A percentile compares a stretch with the other conserved stretches of the same genome.
Evolutionary conservation across 1,140 invertebrate species (phyloP).

Genomic region (Drosophila micromelanica): DNA sequence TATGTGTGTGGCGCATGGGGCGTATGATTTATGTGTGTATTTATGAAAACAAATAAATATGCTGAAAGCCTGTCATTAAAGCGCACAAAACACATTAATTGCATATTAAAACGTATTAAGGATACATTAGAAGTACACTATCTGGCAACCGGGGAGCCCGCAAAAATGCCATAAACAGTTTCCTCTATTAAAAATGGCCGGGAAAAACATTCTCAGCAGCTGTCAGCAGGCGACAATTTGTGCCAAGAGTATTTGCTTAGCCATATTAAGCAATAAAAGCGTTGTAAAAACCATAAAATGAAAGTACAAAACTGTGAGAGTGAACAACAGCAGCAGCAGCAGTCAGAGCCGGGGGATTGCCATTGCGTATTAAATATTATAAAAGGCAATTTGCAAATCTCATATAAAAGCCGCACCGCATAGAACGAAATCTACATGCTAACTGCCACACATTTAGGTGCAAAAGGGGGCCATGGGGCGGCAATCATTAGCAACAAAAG

Average conservation of each 20-base stretch:
- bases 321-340: background rate
- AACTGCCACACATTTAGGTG: constrained; percentile 16
- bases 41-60: constrained; percentile 63
- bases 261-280: constrained; percentile 73
- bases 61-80: constrained; percentile 45
- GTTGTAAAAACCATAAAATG: constrained; percentile 70
- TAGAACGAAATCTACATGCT: constrained; percentile 42
- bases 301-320: constrained; percentile 61
- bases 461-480: constrained; percentile 16
- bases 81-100: constrained; percentile 60
- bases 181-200: constrained; percentile 43
- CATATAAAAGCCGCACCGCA: constrained; percentile 70
- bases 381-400: constrained; percentile 76
- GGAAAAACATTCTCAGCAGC: constrained; percentile 36
- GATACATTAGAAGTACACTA: constrained; percentile 59
- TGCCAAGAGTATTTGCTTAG: constrained; percentile 46
- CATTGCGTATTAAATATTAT: constrained; percentile 71
- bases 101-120: constrained; percentile 68
- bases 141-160: constrained; percentile 2
- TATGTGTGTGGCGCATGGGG: constrained; percentile 50
- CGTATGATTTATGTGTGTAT: constrained; percentile 72
- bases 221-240: constrained; percentile 59
- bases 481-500: constrained; percentile 73
- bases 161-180: constrained; percentile 47
- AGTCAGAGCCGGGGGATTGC: too few species aligned